Conservation (phyloP, 35 echinoderm and acorn worm genomes). For the Lytechinus pictus region DNA sequence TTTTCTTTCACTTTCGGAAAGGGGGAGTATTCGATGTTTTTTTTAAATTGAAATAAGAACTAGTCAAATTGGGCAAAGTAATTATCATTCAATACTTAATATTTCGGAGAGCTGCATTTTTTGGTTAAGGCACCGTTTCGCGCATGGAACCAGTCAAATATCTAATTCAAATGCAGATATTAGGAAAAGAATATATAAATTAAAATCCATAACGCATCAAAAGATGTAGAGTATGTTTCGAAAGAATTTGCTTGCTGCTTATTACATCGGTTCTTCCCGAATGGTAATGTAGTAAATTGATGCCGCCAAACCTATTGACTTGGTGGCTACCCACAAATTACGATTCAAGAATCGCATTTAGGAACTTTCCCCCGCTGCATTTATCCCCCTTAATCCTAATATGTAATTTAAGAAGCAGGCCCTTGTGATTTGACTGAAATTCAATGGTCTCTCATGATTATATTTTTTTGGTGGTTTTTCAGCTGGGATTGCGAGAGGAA, state of each 20-base stretch:
- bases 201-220: no score
- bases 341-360: not conserved
- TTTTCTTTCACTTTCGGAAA: no score
- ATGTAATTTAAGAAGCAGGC: not conserved
- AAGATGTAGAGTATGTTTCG: not conserved
- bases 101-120: no score
- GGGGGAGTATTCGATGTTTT: no score
- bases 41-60: no score
- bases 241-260: not conserved
- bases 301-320: not conserved
- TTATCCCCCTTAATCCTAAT: not conserved
- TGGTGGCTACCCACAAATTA: not conserved
- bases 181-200: no score
- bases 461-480: not conserved
- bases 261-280: not conserved
- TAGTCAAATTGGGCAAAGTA: no score
- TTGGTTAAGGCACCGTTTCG: no score
- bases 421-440: not conserved
- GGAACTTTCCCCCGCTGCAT: not conserved
- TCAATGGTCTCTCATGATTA: not conserved
- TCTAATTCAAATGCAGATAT: no score
- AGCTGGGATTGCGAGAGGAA: not conserved
- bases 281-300: not conserved
- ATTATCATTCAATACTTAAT: no score
- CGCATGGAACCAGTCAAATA: no score